Evolutionary conservation across 1,140 invertebrate species (phyloP), one percentile per base, ranked within the genome.

Genomic region (Drosophila eugracilis): DNA sequence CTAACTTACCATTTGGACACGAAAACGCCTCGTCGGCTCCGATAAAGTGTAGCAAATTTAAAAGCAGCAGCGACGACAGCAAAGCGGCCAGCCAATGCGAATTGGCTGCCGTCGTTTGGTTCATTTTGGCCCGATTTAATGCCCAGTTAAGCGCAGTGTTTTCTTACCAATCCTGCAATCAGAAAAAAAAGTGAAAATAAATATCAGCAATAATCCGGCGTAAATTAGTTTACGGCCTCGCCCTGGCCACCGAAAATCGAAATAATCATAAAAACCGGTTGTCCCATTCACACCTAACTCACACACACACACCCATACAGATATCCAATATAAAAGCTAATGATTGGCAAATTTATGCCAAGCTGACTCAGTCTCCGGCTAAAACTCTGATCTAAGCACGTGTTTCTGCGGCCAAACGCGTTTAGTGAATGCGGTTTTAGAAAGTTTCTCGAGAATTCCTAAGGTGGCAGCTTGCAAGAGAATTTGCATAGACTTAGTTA

Each of bases 51-150:
- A 81, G 54, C 39, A 70, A 24, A 53, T 75, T 69, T 44, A 67
- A 60, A 59, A 89, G 34, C 69, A 70, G 55, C 73, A 80, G 30
- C 83, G 62, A 63, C 74, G 55, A 75, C 81, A 86, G 75, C 75
- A 88, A 75, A 75, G 83, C 83, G 83, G 83, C 78, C 83, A 86
- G 83, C 83, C 83, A 86, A 86, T 81, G 71, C 48, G 70, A 83
- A 88, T 86, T 86, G 83, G 83, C 83, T 88, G 84, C 83, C 84
- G 83, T 88, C 74, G 77, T 22, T 71, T 78, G 75, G 59, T 54
- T 59, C 81, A 85, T 85, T 28, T 85, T 80, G 76, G 47, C 60
- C 73, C 81, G 81, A 86, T 76, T 86, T 80, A 66, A 76, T 45
- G 66, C 62, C 62, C 81, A 86, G 73, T 77, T 75, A 77, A 58